A percentile compares a stretch with the other conserved stretches of the same genome.
phyloP scores from a whole-genome alignment of 2,113 vertebrate genomes.

The Hippocampus barbouri region DNA sequence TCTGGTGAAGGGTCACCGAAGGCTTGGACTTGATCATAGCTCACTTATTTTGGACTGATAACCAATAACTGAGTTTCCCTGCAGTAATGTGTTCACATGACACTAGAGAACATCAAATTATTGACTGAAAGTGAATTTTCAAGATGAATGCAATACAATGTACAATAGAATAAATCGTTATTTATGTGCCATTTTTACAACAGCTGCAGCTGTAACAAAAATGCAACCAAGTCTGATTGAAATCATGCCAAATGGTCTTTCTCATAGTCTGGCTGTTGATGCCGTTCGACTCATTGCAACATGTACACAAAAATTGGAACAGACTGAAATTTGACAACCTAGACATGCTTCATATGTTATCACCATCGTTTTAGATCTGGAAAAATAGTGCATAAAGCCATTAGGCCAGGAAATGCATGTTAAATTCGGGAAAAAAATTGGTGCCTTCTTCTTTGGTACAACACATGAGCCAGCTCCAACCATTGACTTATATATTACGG shows the following conservation, averaged over 20 bases:
- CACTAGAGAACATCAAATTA: neutral
- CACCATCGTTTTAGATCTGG: too few species aligned
- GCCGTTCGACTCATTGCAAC: neutral
- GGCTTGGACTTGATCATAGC: neutral
- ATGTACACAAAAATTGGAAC: neutral
- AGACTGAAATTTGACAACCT: neutral
- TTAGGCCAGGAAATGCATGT: neutral
- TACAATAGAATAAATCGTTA: too few species aligned
- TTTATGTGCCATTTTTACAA: too few species aligned
- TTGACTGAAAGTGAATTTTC: neutral
- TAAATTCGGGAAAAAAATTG: neutral
- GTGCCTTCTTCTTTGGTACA: neutral
- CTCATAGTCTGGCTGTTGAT: neutral
- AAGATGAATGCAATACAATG: too few species aligned
- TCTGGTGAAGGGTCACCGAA: neutral
- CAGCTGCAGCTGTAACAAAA: too few species aligned
- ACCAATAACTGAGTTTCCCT: neutral
- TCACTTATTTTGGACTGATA: neutral
- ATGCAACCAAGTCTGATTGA: neutral
- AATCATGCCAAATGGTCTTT: neutral
- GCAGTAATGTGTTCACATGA: neutral
- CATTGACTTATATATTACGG: too few species aligned
- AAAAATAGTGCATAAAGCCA: neutral
- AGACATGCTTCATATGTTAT: neutral
- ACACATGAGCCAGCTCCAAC: neutral